Conservation (phyloP, 2,113 vertebrate genomes). For the Microtus montanus region DNA sequence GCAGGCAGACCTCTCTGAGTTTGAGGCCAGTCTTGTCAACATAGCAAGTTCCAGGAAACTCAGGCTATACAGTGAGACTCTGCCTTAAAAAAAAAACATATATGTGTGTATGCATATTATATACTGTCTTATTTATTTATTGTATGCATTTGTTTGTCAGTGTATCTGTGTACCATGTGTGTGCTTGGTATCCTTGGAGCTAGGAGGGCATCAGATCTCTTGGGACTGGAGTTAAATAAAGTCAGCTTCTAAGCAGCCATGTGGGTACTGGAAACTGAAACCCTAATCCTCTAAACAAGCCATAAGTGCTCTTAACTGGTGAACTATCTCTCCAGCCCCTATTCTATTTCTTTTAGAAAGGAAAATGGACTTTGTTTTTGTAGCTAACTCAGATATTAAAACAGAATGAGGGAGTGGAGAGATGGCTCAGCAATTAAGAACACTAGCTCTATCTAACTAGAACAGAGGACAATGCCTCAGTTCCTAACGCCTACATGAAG, state of each 20-base stretch:
- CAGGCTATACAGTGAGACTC: neutral
- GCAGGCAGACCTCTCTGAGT: neutral
- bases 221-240: too few species aligned
- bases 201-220: neutral
- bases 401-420: neutral
- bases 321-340: too few species aligned
- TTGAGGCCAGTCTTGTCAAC: neutral
- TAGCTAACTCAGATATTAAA: too few species aligned
- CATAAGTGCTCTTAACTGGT: too few species aligned
- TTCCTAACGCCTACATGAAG: neutral
- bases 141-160: neutral
- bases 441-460: neutral
- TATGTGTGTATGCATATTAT: neutral
- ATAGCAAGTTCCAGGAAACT: neutral
- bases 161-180: neutral
- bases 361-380: too few species aligned
- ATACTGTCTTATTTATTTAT: neutral
- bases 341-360: too few species aligned
- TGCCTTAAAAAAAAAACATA: neutral
- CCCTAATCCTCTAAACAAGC: too few species aligned
- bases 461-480: neutral
- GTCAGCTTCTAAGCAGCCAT: too few species aligned
- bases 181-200: neutral
- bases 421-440: neutral
- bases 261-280: too few species aligned